A percentile compares a stretch with the other conserved stretches of the same genome.
These are phyloP conservation scores for Microtus montanus DNA, from an alignment of 2,113 vertebrate species.

Conservation along the genomic window DNA sequence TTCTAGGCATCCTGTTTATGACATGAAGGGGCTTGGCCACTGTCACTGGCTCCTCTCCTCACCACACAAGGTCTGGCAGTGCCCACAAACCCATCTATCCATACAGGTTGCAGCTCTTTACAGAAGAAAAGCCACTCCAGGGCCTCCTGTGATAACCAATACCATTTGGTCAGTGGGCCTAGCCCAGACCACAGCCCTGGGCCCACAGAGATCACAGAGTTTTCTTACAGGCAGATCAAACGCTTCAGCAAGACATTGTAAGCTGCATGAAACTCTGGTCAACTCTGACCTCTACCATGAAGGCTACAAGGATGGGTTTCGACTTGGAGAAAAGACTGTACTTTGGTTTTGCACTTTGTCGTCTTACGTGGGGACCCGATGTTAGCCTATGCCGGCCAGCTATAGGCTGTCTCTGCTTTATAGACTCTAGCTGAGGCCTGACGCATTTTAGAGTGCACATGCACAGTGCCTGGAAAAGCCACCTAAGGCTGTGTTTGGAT, in stretches of 20 bases:
- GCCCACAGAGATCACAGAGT: not conserved
- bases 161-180: not conserved
- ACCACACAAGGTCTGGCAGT: not conserved
- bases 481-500: not conserved
- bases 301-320: not conserved
- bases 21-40: not conserved
- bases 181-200: not conserved
- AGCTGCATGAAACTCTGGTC: not conserved
- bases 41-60: not conserved
- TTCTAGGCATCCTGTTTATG: not conserved
- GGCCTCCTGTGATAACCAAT: not conserved
- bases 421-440: not conserved
- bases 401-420: not conserved
- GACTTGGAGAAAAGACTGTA: not conserved
- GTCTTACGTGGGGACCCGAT: fast-evolving
- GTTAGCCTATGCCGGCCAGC: too few relatives aligned
- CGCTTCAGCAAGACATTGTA: not conserved
- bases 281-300: not conserved
- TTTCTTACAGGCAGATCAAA: not conserved
- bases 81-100: not conserved
- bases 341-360: not conserved
- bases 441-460: not conserved
- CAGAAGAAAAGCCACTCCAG: not conserved
- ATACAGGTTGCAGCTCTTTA: not conserved
- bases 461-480: fast-evolving